Conservation (phyloP, 2,113 vertebrate genomes). For the Oostethus manadensis region DNA sequence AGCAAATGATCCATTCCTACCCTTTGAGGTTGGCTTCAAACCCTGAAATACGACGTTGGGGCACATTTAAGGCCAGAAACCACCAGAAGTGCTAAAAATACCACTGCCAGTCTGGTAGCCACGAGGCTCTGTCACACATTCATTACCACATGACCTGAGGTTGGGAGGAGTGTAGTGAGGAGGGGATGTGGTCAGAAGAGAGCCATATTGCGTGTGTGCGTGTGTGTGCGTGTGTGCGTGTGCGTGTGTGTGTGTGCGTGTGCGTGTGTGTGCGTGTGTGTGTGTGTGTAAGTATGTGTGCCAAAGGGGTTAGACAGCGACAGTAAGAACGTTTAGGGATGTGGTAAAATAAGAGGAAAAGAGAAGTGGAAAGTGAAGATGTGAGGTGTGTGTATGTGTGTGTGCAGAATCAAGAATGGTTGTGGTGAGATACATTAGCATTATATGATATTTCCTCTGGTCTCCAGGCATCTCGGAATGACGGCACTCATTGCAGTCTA, state of each 20-base stretch:
- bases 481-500: slow-evolving; percentile 57
- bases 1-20: slow-evolving; percentile 51
- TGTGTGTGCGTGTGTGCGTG: slow-evolving; percentile 30
- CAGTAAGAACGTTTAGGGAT: slow-evolving; percentile 42
- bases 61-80: slow-evolving; percentile 69
- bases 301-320: slow-evolving; percentile 37
- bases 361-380: slow-evolving; percentile 34
- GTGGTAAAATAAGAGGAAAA: slow-evolving; percentile 46
- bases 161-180: slow-evolving; percentile 62
- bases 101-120: slow-evolving; percentile 68
- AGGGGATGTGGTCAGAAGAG: slow-evolving; percentile 67
- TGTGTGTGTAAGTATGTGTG: slow-evolving; percentile 20
- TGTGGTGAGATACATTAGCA: slow-evolving; percentile 70
- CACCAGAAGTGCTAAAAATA: slow-evolving; percentile 73
- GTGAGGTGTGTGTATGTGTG: slow-evolving; percentile 26
- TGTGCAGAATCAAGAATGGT: slow-evolving; percentile 57
- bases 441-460: slow-evolving; percentile 71
- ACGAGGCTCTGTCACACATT: slow-evolving; percentile 68
- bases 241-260: slow-evolving; percentile 22
- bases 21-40: slow-evolving; percentile 59
- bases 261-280: slow-evolving; percentile 23
- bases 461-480: slow-evolving; percentile 63
- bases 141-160: slow-evolving; percentile 73
- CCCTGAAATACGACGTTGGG: slow-evolving; percentile 64
- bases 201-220: slow-evolving; percentile 15